Base-by-base conservation (phyloP, 2,113 vertebrate species). In the Lagopus muta region DNA sequence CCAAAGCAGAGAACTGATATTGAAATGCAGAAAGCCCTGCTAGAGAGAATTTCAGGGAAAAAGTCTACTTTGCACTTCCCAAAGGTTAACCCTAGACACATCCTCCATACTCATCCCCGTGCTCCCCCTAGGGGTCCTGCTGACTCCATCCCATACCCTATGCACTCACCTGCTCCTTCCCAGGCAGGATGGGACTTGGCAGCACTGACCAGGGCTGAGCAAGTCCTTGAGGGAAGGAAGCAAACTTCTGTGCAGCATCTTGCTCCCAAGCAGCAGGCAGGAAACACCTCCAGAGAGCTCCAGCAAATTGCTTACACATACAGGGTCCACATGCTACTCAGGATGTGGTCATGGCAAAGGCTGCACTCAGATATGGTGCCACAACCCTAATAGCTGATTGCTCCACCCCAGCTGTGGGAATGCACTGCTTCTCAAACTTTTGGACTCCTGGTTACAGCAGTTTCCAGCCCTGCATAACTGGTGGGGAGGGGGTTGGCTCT, bases 221-320 rank as follows among this genome's bases (percentile, higher is more conserved):
- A 5, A 71, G 86, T 88, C 88, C 94, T 74, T 82, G 4, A 91
- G 92, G 93, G 92, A 34, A 95, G 67, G 30, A 71, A 11, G 57
- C 0, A 36, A 95, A 94, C 92, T 88, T 88, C 92, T 93, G 94
- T 93, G 89, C 69, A 5, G 93, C 4, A 62, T 67, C 67, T 50
- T 58, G 62, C 88, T 95, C 93, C 92, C 88, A 94, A 90, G 85
- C 67, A 8, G 93, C 92, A 91, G 82, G 88, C 94, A 57, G 79
- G 90, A 79, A 94, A 87, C 91, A 70, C 61, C 94, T 83, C 87
- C 34, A 25, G 78, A 87, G 82, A 40, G 47, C 86, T 83, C 54
- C 86, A 7, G 83, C 50, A 88, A 93, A 88, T 79, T 66, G 58
- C 75, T 91, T 69, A 76, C 90, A 86, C 73, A 82, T 77, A 90